phyloP scores from a whole-genome alignment of 2,113 vertebrate genomes.

The Macquaria ambigua region DNA sequence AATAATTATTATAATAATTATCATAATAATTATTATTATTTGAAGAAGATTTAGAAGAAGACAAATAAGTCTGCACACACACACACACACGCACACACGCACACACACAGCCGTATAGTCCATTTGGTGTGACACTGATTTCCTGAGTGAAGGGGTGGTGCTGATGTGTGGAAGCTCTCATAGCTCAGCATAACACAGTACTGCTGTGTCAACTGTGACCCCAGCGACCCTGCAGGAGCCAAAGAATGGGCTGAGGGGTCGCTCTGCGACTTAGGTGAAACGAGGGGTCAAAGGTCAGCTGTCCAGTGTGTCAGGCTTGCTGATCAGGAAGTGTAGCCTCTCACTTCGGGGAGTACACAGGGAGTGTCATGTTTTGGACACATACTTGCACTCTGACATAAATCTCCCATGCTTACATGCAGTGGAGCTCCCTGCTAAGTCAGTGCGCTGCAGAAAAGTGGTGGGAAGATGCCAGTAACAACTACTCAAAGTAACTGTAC shows the following conservation, averaged over 20 bases:
- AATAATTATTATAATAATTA: not conserved
- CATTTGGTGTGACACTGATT: constrained; percentile 74
- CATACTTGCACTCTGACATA: constrained; percentile 77
- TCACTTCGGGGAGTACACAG: constrained; percentile 80
- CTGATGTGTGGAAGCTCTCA: constrained; percentile 73
- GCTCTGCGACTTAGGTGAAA: constrained; percentile 79
- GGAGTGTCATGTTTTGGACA: constrained; percentile 79
- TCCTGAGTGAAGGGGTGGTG: constrained; percentile 74
- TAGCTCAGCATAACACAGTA: constrained; percentile 82
- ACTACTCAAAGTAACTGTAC: constrained; percentile 9
- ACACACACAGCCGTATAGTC: not conserved
- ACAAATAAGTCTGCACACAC: not conserved
- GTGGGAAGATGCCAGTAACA: constrained; percentile 23
- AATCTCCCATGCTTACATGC: constrained; percentile 76
- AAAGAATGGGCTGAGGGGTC: constrained; percentile 67
- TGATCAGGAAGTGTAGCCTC: constrained; percentile 83
- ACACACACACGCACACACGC: constrained; percentile 6
- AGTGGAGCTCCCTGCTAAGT: constrained; percentile 46
- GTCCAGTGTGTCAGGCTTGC: constrained; percentile 82
- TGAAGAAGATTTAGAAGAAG: not conserved
- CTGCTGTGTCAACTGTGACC: constrained; percentile 83
- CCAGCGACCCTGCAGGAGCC: constrained; percentile 69
- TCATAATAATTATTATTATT: not conserved
- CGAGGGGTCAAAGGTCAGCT: constrained; percentile 77
- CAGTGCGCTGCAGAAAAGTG: constrained; percentile 31